Evolutionary conservation across 2,888 invertebrate species (phyloP), one percentile per base, ranked within the genome.

Genomic region (Augochlorella aurata): DNA sequence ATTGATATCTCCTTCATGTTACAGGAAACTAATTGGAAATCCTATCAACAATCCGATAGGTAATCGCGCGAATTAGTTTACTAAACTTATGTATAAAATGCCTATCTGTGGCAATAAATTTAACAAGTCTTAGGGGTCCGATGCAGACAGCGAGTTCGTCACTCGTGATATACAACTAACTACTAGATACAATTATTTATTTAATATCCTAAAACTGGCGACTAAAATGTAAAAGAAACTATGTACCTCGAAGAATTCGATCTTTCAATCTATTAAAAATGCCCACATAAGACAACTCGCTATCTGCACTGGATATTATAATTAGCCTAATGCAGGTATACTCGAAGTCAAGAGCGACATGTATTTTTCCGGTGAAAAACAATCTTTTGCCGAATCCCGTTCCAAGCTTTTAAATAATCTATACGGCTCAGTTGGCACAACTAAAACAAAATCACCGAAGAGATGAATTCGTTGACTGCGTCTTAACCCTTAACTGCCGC

Each of bases 281-380:
- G 61, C 61, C 29, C 61, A 29, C 29, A 61, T 61, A 61, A 61
- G 16, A 61, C 14, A 61, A 16, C 29, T 38, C 61, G 61, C 61
- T 8, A 3, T 29, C 61, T 61, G 61, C 47, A 14, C 47, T 49
- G 47, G 47, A 49, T 14, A 10, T 49, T 49, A 49, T 14, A 50
- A 29, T 77, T 75, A 72, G n/a, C 52, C 47, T 45, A 49, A 80
- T 14, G 66, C 77, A 82, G 76, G 65, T 80, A 24, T 73, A 78
- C 9, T 29, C 63, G 14, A 52, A 66, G n/a, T 47, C 52, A 72
- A 74, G 38, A 38, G 38, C 38, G 38, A 38, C 38, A 7, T 38
- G 5, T 5, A 7, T 38, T 38, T 38, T 3, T 38, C 5, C 5
- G 5, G 5, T 38, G 3, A 38, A 38, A 38, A 38, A 38, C 38